Conservation (phyloP, 2,113 vertebrate genomes). For the Tyto alba region DNA sequence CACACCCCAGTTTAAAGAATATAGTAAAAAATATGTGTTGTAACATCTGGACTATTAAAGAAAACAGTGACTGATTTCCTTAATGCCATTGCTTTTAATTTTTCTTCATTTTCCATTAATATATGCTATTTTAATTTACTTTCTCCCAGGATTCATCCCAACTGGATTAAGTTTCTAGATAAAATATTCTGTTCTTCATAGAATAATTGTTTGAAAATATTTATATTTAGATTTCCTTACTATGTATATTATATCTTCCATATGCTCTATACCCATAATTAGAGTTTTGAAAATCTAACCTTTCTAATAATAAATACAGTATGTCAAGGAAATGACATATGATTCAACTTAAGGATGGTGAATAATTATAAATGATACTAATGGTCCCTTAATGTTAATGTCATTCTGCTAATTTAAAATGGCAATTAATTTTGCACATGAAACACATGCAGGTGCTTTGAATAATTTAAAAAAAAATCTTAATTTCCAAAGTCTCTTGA, state of each 20-base stretch:
- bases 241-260: background rate
- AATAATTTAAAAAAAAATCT: background rate
- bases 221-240: background rate
- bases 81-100: background rate
- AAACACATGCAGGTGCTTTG: slow-evolving; percentile 15
- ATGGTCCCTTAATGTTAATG: slow-evolving; percentile 21
- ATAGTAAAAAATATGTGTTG: background rate
- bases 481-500: slow-evolving; percentile 18
- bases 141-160: background rate
- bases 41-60: background rate
- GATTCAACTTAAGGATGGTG: slow-evolving; percentile 14
- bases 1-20: background rate
- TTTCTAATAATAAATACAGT: slow-evolving; percentile 1
- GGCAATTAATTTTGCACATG: slow-evolving; percentile 41
- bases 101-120: background rate
- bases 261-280: background rate
- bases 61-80: background rate
- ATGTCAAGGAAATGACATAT: background rate
- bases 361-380: slow-evolving; percentile 38
- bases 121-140: background rate
- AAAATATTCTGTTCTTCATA: background rate
- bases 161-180: background rate
- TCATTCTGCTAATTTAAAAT: slow-evolving; percentile 31
- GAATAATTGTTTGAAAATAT: background rate
- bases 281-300: background rate